Evolutionary conservation across 2,888 invertebrate species (phyloP).

Genomic region (Alloplasta piceator): DNA sequence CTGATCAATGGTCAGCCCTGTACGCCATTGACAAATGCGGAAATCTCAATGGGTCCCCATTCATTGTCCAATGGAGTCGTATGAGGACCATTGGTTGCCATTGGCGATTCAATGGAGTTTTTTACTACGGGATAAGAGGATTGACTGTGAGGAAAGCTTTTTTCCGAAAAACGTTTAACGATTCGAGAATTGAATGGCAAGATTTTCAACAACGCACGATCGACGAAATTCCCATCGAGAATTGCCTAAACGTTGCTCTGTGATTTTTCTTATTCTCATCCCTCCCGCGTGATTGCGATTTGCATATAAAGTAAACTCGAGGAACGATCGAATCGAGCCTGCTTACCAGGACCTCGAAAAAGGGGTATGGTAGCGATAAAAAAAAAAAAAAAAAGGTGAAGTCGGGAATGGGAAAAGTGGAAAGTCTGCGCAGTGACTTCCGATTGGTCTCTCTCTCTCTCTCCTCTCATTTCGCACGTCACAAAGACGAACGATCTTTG

Average conservation of each 20-base stretch:
- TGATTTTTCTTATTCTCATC: slow-evolving; percentile 67
- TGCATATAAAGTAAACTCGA: slow-evolving; percentile 82
- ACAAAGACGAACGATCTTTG: slow-evolving; percentile 78
- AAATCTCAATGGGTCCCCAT: no score
- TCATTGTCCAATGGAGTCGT: no score
- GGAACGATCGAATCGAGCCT: slow-evolving; percentile 72
- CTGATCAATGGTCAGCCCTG: no score
- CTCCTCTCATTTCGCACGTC: slow-evolving; percentile 79
- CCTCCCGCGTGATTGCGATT: slow-evolving; percentile 76
- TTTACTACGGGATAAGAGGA: no score
- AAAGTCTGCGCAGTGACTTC: slow-evolving; percentile 72
- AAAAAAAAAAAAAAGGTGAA: slow-evolving; percentile 46
- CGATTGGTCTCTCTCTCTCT: slow-evolving; percentile 76
- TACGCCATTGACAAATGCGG: no score
- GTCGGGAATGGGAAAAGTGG: slow-evolving; percentile 55
- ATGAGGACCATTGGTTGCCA: no score
- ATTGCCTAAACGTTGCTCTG: slow-evolving; percentile 56
- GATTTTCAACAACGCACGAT: slow-evolving; percentile 2
- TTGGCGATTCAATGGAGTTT: no score
- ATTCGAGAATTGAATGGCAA: no score
- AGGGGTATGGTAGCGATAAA: slow-evolving; percentile 12
- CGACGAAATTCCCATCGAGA: slow-evolving; percentile 22
- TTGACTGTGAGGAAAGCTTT: no score
- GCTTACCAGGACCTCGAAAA: slow-evolving; percentile 71
- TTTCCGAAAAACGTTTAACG: no score